These are phyloP conservation scores for Dascyllus trimaculatus DNA, from an alignment of 2,113 vertebrate species.

Conservation along the genomic window DNA sequence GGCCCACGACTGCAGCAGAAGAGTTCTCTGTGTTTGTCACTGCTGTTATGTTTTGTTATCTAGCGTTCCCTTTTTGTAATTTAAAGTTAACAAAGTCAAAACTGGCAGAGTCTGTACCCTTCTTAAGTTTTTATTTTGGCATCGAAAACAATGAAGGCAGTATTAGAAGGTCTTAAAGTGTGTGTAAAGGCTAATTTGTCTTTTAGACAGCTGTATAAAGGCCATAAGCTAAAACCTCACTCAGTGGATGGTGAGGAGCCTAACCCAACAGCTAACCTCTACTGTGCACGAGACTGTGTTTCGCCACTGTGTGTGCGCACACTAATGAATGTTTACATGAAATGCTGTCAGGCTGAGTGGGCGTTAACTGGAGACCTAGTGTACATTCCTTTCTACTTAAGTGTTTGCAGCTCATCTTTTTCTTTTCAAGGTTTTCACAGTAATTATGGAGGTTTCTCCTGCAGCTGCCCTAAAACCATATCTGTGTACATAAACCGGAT, in stretches of 20 bases:
- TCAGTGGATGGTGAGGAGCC: not conserved
- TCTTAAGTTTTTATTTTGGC: too few relatives aligned
- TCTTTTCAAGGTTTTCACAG: slow-evolving; percentile 45
- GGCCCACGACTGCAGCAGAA: too few relatives aligned
- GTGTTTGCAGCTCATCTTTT: slow-evolving; percentile 57
- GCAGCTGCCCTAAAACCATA: slow-evolving; percentile 54
- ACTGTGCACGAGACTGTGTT: not conserved
- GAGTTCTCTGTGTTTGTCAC: too few relatives aligned
- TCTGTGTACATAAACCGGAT: slow-evolving; percentile 49
- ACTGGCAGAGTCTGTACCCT: too few relatives aligned
- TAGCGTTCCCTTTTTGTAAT: too few relatives aligned
- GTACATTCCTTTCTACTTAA: slow-evolving; percentile 51
- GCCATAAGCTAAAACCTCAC: too few relatives aligned
- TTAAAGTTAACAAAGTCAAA: too few relatives aligned
- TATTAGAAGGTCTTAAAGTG: too few relatives aligned
- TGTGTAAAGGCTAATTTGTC: too few relatives aligned
- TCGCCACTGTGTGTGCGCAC: not conserved
- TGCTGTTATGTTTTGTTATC: too few relatives aligned
- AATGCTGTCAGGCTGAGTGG: slow-evolving; percentile 61
- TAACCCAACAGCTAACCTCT: slow-evolving; percentile 1
- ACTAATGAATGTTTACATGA: slow-evolving; percentile 73
- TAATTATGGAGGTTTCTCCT: slow-evolving; percentile 65
- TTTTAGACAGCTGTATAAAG: too few relatives aligned
- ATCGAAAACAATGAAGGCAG: too few relatives aligned
- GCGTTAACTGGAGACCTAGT: slow-evolving; percentile 48